phyloP scores from a whole-genome alignment of 2,888 invertebrate genomes.

The Cheilosia grossa region DNA sequence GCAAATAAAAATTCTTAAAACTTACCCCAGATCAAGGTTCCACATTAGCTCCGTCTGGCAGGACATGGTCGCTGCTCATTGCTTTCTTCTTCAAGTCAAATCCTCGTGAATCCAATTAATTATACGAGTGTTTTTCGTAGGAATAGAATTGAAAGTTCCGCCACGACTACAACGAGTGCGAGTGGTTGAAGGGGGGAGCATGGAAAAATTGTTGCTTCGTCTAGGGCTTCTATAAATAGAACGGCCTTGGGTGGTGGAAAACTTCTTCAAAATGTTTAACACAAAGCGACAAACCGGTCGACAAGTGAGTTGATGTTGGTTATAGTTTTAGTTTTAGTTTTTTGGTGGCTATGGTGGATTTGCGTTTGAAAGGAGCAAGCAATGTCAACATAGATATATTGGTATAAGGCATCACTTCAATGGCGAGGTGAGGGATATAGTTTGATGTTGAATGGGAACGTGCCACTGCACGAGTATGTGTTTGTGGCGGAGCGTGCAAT shows the following conservation, averaged over 20 bases:
- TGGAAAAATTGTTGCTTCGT: constrained; percentile 52
- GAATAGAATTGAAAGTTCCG: background rate
- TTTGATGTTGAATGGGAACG: constrained; percentile 6
- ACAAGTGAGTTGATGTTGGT: constrained; percentile 47
- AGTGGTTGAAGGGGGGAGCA: constrained; percentile 5
- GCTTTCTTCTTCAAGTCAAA: constrained; percentile 26
- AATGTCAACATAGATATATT: constrained; percentile 16
- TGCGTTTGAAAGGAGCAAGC: constrained; percentile 8
- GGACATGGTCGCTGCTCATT: constrained; percentile 14
- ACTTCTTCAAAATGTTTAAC: constrained; percentile 39
- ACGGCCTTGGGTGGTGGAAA: constrained; percentile 53
- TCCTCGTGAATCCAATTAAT: constrained; percentile 63
- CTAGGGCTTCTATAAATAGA: constrained; percentile 55
- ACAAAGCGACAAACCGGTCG: constrained; percentile 58
- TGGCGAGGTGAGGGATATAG: constrained; percentile 12
- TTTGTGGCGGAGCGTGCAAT: background rate
- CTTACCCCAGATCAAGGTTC: too few relatives aligned
- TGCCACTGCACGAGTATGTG: background rate
- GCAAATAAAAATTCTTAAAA: too few relatives aligned
- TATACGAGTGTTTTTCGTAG: constrained; percentile 8
- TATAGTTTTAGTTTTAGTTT: constrained; percentile 7
- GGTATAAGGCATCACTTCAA: constrained; percentile 9
- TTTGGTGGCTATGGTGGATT: constrained; percentile 7
- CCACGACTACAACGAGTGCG: background rate
- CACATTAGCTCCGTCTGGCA: constrained; percentile 4